Base-by-base conservation (phyloP, 2,888 invertebrate species). In the Brachypalpus laphriformis region DNA sequence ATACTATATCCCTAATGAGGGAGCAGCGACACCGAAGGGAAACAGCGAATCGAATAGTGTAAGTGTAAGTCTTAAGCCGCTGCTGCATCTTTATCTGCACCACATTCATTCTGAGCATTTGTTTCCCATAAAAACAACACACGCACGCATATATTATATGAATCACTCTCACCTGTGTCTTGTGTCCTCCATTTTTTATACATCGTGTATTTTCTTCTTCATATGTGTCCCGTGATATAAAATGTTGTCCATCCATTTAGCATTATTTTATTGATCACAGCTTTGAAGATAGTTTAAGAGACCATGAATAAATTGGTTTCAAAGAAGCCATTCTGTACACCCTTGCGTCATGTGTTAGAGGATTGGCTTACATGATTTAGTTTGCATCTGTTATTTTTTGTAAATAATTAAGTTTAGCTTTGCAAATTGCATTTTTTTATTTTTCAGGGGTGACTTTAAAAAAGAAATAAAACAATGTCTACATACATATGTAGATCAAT, bases 11-110 rank as follows among this genome's bases (percentile, higher is more conserved):
- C 86, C 86, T 28, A 78, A 74, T 75, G 74, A 75, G 49, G 51
- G 70, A 16, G 20, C 66, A 16, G 34, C 63, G 14, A 51, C 59
- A 61, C 45, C 54, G 40, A 85, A 76, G 71, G 71, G 66, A 40
- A 59, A 85, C 85, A 83, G 74, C 70, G 70, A 66, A 40, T 59
- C 82, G 65, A 87, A 87, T 78, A 88, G 88, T 77, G 87, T 87
- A 88, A 87, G 87, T 88, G 51, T 61, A 65, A 70, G 54, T 42
- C 65, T 49, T 70, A 59, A 66, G 25, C 45, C 45, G 72, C 66
- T 76, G 76, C 65, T 70, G 65, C 76, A 70, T 77, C 63, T 57
- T n/a, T 20, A 66, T 63, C 65, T 71, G 70, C 75, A 76, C 80
- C 42, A 65, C 42, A 57, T 28, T 76, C 71, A 83, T 61, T 63